Conservation (phyloP, 2,797 vertebrate genomes). For the Pteronotus mesoamericanus region DNA sequence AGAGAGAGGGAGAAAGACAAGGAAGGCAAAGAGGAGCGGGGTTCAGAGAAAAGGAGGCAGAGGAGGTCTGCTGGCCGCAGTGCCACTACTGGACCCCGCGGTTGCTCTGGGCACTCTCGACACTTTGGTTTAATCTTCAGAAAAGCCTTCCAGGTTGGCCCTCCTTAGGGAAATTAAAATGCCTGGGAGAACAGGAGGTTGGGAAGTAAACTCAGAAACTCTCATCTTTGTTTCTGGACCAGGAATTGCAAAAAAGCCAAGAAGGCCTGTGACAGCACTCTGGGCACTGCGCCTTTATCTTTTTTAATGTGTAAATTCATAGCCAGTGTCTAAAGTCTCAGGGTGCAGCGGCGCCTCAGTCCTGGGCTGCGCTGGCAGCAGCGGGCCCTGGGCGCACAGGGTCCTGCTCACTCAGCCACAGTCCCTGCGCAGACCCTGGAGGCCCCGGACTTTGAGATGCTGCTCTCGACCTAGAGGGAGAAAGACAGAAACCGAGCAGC, state of each 20-base stretch:
- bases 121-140: neutral
- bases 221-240: neutral
- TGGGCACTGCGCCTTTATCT: neutral
- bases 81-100: neutral
- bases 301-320: neutral
- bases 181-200: neutral
- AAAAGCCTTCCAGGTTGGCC: neutral
- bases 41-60: neutral
- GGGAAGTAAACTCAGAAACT: neutral
- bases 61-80: neutral
- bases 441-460: neutral
- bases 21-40: neutral
- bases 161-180: neutral
- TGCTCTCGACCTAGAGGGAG: neutral
- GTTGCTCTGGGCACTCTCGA: neutral
- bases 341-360: neutral
- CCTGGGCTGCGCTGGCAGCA: neutral
- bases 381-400: neutral
- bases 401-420: neutral
- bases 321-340: neutral
- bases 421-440: neutral
- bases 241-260: neutral
- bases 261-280: neutral
- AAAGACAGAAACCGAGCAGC: neutral
- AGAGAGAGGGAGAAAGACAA: neutral